Evolutionary conservation across 2,888 invertebrate genomes (phyloP).

Genomic region (Pseudococcus viburni): DNA sequence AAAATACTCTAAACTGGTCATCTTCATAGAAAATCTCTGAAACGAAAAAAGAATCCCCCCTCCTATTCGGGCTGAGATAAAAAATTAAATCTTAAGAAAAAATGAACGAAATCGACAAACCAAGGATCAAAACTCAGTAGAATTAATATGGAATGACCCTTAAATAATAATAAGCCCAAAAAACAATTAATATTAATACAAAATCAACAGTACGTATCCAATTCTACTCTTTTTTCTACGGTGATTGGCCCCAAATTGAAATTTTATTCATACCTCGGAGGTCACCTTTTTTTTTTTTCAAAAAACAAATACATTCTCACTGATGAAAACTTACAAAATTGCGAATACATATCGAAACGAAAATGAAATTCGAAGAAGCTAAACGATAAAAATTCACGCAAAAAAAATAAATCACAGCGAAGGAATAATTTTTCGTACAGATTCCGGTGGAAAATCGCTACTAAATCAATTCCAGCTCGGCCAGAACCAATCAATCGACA

Average conservation of each 20-base stretch:
- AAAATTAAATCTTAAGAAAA: no score
- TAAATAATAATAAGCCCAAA: background rate
- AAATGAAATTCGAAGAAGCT: background rate
- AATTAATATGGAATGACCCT: no score
- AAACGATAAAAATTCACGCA: background rate
- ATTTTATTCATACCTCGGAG: background rate
- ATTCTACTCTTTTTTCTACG: conserved; percentile 27
- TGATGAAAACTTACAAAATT: background rate
- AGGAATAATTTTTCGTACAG: background rate
- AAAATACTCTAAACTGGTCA: no score
- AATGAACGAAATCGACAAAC: no score
- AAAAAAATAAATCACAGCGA: background rate
- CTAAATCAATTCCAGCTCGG: background rate
- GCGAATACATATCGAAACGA: background rate
- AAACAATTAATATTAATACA: background rate
- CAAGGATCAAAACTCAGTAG: no score
- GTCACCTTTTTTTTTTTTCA: background rate
- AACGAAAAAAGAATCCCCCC: no score
- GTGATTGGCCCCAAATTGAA: background rate
- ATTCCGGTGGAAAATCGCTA: background rate
- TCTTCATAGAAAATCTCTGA: no score
- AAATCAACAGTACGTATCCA: background rate
- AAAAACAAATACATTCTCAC: background rate
- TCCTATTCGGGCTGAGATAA: no score
- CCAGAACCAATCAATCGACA: background rate